Evolutionary conservation across 2,797 vertebrate species (phyloP).

Genomic region (Dendrocincla tyrannina): DNA sequence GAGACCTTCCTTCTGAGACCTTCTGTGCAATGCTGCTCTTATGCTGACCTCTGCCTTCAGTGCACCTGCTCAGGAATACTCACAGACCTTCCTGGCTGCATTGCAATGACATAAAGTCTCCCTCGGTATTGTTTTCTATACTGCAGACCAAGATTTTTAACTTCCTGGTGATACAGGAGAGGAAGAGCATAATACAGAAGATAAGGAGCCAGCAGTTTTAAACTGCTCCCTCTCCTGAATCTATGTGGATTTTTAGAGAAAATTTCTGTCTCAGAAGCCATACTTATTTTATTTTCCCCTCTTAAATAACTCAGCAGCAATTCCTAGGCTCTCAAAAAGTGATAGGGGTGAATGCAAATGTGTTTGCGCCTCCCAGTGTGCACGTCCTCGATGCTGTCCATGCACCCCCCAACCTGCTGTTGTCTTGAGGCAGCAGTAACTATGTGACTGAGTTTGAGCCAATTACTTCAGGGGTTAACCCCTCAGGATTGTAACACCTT

Average conservation of each 20-base stretch:
- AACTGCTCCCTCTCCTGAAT: not conserved
- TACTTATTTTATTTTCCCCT: not conserved
- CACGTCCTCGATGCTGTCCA: accelerated
- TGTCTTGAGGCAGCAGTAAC: not conserved
- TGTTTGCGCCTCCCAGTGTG: not conserved
- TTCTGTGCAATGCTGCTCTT: not conserved
- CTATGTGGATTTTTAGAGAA: not conserved
- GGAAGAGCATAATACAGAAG: not conserved
- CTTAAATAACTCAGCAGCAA: not conserved
- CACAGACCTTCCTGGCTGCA: not conserved
- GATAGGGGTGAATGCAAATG: not conserved
- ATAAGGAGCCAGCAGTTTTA: not conserved
- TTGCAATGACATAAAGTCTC: accelerated
- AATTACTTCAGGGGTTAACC: not conserved
- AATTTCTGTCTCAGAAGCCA: not conserved
- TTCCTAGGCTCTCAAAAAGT: not conserved
- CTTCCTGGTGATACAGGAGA: not conserved
- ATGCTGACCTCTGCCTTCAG: not conserved
- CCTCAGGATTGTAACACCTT: not conserved
- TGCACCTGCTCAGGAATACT: not conserved
- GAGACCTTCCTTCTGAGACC: not conserved
- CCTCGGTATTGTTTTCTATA: not conserved
- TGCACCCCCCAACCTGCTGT: not conserved
- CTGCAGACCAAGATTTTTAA: not conserved
- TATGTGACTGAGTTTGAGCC: not conserved